phyloP scores from a whole-genome alignment of 2,888 invertebrate species.

The Endotricha flammealis region DNA sequence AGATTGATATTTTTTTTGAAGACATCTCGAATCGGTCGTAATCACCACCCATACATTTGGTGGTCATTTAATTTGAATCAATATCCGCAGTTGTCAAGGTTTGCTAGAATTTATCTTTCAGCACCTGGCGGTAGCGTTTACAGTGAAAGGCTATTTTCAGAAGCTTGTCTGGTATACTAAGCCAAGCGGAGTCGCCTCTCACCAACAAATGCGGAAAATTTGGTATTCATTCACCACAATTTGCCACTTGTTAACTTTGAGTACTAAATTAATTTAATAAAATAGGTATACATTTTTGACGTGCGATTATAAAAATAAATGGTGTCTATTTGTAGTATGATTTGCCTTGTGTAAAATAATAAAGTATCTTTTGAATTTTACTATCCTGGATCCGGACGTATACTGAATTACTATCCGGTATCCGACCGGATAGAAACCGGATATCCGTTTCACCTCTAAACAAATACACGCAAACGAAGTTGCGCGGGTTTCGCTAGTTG shows the following conservation, averaged over 20 bases:
- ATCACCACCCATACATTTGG: slow-evolving; percentile 18
- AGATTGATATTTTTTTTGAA: slow-evolving; percentile 5
- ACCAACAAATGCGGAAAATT: slow-evolving; percentile 18
- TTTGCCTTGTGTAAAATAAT: too few species aligned
- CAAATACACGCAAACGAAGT: too few species aligned
- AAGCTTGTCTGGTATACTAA: slow-evolving; percentile 21
- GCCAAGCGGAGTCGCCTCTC: slow-evolving; percentile 18
- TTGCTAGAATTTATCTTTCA: slow-evolving; percentile 18
- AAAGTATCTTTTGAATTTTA: too few species aligned
- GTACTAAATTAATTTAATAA: slow-evolving; percentile 9
- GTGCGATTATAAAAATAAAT: too few species aligned
- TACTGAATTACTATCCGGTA: too few species aligned
- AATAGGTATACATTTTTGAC: too few species aligned
- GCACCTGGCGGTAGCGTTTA: slow-evolving; percentile 18
- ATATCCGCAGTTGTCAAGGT: slow-evolving; percentile 16
- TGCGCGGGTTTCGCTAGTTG: too few species aligned
- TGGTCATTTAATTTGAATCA: slow-evolving; percentile 17
- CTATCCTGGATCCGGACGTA: too few species aligned
- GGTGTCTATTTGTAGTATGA: too few species aligned
- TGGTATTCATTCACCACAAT: slow-evolving; percentile 21
- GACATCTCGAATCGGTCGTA: slow-evolving; percentile 19
- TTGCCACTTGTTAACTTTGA: slow-evolving; percentile 19
- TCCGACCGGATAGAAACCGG: too few species aligned
- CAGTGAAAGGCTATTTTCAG: slow-evolving; percentile 21
- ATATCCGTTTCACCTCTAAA: too few species aligned